These are phyloP conservation scores for Papilio xuthus DNA, from an alignment of 1,140 invertebrate genomes.

Conservation along the genomic window DNA sequence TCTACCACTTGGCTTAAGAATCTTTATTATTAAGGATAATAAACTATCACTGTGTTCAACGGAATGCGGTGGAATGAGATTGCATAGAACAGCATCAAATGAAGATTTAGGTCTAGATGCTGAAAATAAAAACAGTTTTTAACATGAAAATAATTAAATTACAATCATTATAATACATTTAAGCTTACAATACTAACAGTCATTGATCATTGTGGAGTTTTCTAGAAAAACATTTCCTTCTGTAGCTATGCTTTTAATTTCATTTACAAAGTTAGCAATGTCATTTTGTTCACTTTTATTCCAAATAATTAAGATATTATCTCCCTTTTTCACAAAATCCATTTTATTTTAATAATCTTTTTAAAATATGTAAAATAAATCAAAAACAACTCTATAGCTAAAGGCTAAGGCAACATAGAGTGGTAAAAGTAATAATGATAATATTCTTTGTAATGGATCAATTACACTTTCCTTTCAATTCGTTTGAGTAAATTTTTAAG, in stretches of 20 bases:
- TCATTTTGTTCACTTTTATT: constrained; percentile 63
- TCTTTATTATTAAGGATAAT: constrained; percentile 81
- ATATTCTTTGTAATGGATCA: not conserved
- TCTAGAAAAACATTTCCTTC: constrained; percentile 69
- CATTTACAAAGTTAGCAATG: constrained; percentile 66
- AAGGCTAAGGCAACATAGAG: not conserved
- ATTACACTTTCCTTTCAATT: not conserved
- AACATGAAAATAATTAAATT: not conserved
- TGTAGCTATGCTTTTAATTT: constrained; percentile 57
- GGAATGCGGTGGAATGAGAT: constrained; percentile 72
- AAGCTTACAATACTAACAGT: constrained; percentile 57
- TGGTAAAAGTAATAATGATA: not conserved
- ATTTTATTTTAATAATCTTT: constrained; percentile 51
- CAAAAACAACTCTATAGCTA: not conserved
- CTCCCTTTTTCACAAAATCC: constrained; percentile 65
- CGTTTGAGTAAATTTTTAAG: not conserved
- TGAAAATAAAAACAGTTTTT: constrained; percentile 57
- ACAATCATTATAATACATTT: not conserved
- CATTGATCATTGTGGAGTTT: constrained; percentile 74
- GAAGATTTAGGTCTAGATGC: constrained; percentile 81
- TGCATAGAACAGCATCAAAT: constrained; percentile 83
- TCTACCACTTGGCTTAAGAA: constrained; percentile 84
- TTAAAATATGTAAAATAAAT: not conserved
- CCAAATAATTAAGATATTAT: constrained; percentile 74
- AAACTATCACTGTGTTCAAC: constrained; percentile 77